Evolutionary conservation across 2,888 invertebrate genomes (phyloP).

Genomic region (Leucania comma): DNA sequence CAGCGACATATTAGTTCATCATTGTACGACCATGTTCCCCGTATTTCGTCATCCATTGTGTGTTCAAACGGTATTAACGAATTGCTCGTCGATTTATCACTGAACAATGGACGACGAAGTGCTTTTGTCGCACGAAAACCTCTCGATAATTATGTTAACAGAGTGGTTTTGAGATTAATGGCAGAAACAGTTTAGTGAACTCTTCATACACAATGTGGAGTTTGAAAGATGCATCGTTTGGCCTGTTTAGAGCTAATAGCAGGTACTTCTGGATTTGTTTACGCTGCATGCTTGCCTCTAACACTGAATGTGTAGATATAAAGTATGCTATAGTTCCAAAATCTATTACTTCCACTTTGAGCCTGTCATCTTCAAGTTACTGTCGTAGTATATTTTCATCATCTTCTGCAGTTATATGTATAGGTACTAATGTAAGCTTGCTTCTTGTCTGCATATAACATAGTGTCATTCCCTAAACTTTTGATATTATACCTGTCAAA

Average conservation of each 20-base stretch:
- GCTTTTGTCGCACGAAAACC: constrained; percentile 63
- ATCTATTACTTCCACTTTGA: neutral
- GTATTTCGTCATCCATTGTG: constrained; percentile 69
- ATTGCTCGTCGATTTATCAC: constrained; percentile 71
- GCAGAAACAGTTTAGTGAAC: constrained; percentile 62
- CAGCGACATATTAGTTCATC: constrained; percentile 47
- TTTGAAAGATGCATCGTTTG: constrained; percentile 24
- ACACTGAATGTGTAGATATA: neutral
- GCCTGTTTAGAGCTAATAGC: neutral
- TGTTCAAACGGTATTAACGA: constrained; percentile 68
- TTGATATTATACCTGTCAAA: neutral
- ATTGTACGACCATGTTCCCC: constrained; percentile 47
- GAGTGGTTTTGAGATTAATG: constrained; percentile 60
- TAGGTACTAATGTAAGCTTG: no score
- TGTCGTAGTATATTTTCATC: no score
- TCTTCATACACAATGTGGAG: constrained; percentile 29
- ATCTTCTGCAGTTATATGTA: no score
- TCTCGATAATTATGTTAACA: constrained; percentile 66
- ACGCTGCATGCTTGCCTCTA: neutral
- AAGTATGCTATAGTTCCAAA: no score
- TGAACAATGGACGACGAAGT: constrained; percentile 57
- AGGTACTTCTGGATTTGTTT: constrained; percentile 21
- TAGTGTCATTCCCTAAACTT: neutral
- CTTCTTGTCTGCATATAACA: neutral
- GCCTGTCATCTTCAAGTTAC: neutral